Base-by-base conservation (phyloP, 2,113 vertebrate genomes). In the Thinocorus orbignyianus region DNA sequence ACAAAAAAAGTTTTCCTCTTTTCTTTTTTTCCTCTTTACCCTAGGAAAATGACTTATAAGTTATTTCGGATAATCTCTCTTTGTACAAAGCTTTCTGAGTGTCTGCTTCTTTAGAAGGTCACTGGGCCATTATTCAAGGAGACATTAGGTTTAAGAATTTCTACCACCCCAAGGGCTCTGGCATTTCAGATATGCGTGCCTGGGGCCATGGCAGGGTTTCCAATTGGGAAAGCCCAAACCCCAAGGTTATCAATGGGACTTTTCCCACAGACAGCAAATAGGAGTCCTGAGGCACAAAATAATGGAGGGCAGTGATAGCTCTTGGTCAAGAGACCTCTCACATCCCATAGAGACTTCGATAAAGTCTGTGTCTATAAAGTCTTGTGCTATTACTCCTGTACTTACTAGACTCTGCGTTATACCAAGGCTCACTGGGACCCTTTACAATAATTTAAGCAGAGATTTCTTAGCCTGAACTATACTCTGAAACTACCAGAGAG, bases 141-240 rank as follows among this genome's bases (percentile, higher is more conserved):
- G 7, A 12, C 4, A 10, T 46, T 61, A 71, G 14, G 46, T 60
- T 70, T 74, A 37, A 42, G 15, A 42, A 46, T 68, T 74, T 68
- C 51, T 81, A 0, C 3, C 8, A 10, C 15, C 1, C 8, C 14
- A 30, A 72, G 3, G 0, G 13, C 42, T 83, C 37, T 62, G 37
- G 33, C 28, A 7, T 31, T 79, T 14, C 15, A 62, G 11, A 3
- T 26, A 39, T 73, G 3, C 1, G 0, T 41, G 18, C 17, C 31
- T 77, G 17, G 44, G 86, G 44, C 19, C 6, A 6, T 28, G n/a
- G n/a, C 30, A 86, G 18, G 18, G 11, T 25, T 54, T 52, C 22
- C 2, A 1, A 6, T 6, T 46, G 28, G 15, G 17, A 54, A 80
- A 90, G 10, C 7, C 35, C 41, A 33, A 69, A 30, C 3, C 3